phyloP scores from a whole-genome alignment of 2,797 vertebrate genomes.

The Paguma larvata region DNA sequence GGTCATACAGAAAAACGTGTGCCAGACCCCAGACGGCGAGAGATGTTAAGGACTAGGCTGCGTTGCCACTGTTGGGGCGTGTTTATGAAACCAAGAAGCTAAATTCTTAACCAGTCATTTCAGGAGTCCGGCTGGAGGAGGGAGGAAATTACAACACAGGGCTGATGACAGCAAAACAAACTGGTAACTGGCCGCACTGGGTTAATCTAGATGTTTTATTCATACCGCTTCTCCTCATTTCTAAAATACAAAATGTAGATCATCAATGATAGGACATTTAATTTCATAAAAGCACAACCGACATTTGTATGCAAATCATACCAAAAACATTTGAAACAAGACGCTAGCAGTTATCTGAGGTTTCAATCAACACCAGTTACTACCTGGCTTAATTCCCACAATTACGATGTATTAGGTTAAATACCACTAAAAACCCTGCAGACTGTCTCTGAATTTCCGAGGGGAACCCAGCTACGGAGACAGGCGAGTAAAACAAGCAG shows the following conservation, averaged over 20 bases:
- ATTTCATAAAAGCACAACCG: neutral
- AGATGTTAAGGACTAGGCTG: neutral
- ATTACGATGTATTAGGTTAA: neutral
- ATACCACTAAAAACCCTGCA: neutral
- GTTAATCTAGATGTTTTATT: conserved; percentile 41
- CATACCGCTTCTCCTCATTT: conserved; percentile 17
- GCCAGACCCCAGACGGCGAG: neutral
- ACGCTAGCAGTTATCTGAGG: neutral
- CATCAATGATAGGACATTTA: neutral
- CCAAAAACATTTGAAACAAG: conserved; percentile 50
- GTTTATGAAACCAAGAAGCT: conserved; percentile 71
- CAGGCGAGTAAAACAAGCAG: neutral
- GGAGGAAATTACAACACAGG: conserved; percentile 57
- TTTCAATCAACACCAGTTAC: conserved; percentile 28
- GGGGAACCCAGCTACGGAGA: neutral
- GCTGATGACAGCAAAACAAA: conserved; percentile 68
- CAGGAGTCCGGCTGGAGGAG: neutral
- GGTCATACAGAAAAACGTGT: conserved; percentile 70
- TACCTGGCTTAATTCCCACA: conserved; percentile 13
- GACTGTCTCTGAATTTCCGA: conserved; percentile 41
- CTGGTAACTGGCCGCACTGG: neutral
- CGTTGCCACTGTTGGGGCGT: conserved; percentile 47
- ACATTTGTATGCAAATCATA: conserved; percentile 3
- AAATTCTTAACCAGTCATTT: conserved; percentile 74
- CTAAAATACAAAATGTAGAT: conserved; percentile 21